These are phyloP conservation scores for Melanostigma gelatinosum DNA, from an alignment of 2,113 vertebrate species.

Conservation along the genomic window DNA sequence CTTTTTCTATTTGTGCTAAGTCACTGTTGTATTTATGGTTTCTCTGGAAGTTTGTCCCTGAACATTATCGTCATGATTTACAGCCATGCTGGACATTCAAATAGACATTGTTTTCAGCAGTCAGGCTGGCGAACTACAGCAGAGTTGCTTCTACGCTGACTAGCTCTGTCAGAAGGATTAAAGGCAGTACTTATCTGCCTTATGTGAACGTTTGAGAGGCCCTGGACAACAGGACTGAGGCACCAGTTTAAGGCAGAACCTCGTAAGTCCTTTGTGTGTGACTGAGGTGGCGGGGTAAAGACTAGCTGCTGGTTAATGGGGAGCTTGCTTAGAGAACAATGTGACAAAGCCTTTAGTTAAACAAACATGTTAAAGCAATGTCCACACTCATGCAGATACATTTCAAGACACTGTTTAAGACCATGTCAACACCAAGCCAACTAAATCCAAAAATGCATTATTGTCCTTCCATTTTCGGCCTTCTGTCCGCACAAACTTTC, in stretches of 20 bases:
- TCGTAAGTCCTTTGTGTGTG: conserved; percentile 61
- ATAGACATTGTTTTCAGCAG: conserved; percentile 2
- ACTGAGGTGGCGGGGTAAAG: conserved; percentile 70
- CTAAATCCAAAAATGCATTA: not conserved
- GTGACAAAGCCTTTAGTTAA: conserved; percentile 63
- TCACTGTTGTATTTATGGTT: conserved; percentile 37
- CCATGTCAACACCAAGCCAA: not conserved
- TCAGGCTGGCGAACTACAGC: not conserved
- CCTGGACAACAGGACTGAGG: conserved; percentile 24
- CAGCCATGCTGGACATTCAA: conserved; percentile 2
- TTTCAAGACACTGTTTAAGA: conserved; percentile 7
- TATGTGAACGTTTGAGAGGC: conserved; percentile 13
- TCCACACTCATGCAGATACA: conserved; percentile 15
- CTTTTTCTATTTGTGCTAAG: conserved; percentile 39
- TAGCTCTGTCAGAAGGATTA: not conserved
- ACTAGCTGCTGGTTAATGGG: conserved; percentile 54
- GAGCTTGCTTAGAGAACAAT: conserved; percentile 55
- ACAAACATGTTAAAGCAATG: conserved; percentile 51
- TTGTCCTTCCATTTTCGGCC: not conserved
- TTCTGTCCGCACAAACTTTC: not conserved
- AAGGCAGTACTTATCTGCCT: not conserved
- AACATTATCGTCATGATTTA: conserved; percentile 8
- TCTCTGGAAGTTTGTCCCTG: not conserved
- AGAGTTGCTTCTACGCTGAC: not conserved
- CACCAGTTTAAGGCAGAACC: conserved; percentile 27